phyloP scores from a whole-genome alignment of 2,888 invertebrate species.

The Leptinotarsa peninsularis region DNA sequence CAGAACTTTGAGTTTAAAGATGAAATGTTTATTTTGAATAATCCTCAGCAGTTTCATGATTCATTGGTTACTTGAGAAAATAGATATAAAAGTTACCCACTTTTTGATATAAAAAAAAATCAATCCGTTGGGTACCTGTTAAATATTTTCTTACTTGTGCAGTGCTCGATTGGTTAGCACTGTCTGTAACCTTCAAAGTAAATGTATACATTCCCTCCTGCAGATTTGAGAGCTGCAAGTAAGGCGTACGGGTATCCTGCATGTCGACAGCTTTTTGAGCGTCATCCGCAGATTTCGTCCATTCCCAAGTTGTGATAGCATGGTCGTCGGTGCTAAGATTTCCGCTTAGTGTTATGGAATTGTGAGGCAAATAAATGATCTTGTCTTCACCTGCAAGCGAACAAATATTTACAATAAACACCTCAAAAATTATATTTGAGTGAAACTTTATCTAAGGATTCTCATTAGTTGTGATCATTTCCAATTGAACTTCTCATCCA shows the following conservation, averaged over 20 bases:
- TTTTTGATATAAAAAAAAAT: not conserved
- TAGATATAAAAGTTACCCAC: not conserved
- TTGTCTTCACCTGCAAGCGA: conserved; percentile 79
- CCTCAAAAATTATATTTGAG: no score
- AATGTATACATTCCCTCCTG: conserved; percentile 96
- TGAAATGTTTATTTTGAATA: not conserved
- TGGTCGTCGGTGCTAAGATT: conserved; percentile 93
- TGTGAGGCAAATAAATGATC: conserved; percentile 90
- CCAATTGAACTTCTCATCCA: no score
- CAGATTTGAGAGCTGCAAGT: conserved; percentile 85
- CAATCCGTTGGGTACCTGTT: no score
- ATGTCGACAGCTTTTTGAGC: conserved; percentile 93
- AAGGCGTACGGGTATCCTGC: conserved; percentile 94
- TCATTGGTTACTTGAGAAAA: no score
- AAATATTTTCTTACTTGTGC: conserved; percentile 66
- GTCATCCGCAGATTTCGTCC: conserved; percentile 91
- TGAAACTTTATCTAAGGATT: no score
- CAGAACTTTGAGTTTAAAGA: no score
- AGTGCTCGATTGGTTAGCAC: conserved; percentile 86
- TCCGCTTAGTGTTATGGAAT: conserved; percentile 87
- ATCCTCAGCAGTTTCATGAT: not conserved
- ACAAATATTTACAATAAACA: conserved; percentile 6
- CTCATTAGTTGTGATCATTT: no score
- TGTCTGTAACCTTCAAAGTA: conserved; percentile 91
- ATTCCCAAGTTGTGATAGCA: conserved; percentile 93